A percentile compares a stretch with the other conserved stretches of the same genome.
phyloP scores from a whole-genome alignment of 2,113 vertebrate genomes.

The Xyliphius kryptos region DNA sequence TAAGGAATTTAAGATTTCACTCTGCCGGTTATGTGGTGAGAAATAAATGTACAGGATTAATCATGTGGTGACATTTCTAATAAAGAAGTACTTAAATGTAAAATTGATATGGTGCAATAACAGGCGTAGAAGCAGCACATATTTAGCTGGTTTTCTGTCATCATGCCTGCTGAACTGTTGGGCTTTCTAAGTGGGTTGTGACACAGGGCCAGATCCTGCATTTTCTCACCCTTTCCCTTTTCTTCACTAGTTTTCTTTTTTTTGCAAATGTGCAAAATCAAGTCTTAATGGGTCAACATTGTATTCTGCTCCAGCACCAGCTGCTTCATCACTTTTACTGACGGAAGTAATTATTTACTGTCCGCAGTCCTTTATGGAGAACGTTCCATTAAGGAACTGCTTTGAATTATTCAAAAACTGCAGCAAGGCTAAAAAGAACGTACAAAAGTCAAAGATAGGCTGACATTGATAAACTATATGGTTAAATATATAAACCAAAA shows the following conservation, averaged over 20 bases:
- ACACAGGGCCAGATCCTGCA: slow-evolving; percentile 10
- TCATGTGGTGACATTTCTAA: slow-evolving; percentile 28
- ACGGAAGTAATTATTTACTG: neutral
- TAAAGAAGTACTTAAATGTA: slow-evolving; percentile 45
- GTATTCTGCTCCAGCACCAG: slow-evolving; percentile 11
- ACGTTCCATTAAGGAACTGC: too few species aligned
- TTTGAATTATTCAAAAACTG: neutral
- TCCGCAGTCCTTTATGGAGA: neutral
- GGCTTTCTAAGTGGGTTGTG: slow-evolving; percentile 38
- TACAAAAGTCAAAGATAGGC: neutral
- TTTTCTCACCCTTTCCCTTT: slow-evolving; percentile 19
- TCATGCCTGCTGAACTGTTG: slow-evolving; percentile 23
- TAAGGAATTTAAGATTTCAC: neutral
- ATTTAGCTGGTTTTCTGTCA: slow-evolving; percentile 46
- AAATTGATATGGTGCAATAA: slow-evolving; percentile 50
- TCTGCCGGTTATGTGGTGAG: slow-evolving; percentile 8
- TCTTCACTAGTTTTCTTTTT: slow-evolving; percentile 13
- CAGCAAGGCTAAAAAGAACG: neutral
- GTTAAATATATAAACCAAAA: too few species aligned
- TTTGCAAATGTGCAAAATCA: slow-evolving; percentile 9
- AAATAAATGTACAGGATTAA: slow-evolving; percentile 45
- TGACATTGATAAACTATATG: too few species aligned
- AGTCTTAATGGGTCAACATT: slow-evolving; percentile 2
- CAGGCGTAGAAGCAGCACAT: slow-evolving; percentile 46
- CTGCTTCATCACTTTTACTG: neutral